Evolutionary conservation across 1,140 invertebrate genomes (phyloP).

Genomic region (Camponotus vicinus): DNA sequence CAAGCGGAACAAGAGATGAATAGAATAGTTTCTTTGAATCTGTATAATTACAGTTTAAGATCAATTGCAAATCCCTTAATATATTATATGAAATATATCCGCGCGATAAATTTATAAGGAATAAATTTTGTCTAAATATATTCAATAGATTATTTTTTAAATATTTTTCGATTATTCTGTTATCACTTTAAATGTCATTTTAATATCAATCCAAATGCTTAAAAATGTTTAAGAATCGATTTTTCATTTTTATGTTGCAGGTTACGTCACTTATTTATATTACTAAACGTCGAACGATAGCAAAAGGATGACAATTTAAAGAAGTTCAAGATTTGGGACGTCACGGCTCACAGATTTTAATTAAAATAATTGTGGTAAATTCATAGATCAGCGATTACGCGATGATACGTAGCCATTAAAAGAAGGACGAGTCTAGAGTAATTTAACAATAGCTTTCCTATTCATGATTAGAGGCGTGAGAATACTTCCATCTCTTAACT

Average conservation of each 20-base stretch:
- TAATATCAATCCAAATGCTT: not conserved
- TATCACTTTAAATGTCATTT: too few relatives aligned
- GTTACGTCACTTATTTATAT: conserved; percentile 81
- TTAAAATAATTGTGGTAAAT: conserved; percentile 5
- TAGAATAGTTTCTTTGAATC: not conserved
- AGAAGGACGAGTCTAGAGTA: not conserved
- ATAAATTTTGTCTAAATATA: not conserved
- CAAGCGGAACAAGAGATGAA: not conserved
- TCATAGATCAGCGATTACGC: not conserved
- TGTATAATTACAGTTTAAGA: not conserved
- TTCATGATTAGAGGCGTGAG: conserved; percentile 22
- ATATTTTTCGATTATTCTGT: not conserved
- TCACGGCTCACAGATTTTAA: conserved; percentile 14
- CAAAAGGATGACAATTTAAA: not conserved
- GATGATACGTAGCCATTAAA: not conserved
- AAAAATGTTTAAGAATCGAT: not conserved
- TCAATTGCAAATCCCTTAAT: not conserved
- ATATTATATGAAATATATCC: not conserved
- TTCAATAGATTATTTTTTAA: not conserved
- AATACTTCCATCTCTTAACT: conserved; percentile 21
- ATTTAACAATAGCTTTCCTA: conserved; percentile 17
- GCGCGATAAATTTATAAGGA: not conserved
- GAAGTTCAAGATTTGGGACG: conserved; percentile 19
- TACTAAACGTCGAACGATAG: conserved; percentile 61
- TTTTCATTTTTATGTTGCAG: conserved; percentile 75